These are phyloP conservation scores for Lathronympha strigana DNA, from an alignment of 2,888 invertebrate genomes.

Conservation along the genomic window DNA sequence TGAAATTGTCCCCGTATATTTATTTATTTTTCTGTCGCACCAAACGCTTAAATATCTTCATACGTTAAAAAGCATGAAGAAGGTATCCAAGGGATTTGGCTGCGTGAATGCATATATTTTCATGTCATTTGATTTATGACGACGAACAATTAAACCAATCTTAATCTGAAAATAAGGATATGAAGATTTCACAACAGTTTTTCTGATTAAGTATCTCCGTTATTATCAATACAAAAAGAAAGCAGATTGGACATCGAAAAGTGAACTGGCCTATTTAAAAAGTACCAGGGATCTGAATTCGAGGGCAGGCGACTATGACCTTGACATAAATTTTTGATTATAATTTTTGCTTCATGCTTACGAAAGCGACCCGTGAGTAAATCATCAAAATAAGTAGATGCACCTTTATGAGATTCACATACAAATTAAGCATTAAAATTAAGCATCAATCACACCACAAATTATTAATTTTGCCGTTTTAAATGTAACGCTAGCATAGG, in stretches of 20 bases:
- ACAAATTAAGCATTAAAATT: too few species aligned
- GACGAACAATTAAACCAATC: not conserved
- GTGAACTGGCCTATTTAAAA: not conserved
- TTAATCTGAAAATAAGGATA: not conserved
- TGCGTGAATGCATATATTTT: not conserved
- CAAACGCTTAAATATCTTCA: too few species aligned
- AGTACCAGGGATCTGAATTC: not conserved
- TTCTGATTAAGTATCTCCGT: not conserved
- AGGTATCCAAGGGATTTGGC: too few species aligned
- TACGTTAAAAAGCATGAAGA: too few species aligned
- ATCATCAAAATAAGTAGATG: not conserved
- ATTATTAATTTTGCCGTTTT: too few species aligned
- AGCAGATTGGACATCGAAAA: not conserved
- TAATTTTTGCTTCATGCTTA: slow-evolving; percentile 20
- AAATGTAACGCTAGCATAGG: too few species aligned
- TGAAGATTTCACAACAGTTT: not conserved
- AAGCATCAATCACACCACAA: too few species aligned
- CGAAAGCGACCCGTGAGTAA: slow-evolving; percentile 18
- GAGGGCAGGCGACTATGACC: not conserved
- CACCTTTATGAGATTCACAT: not conserved
- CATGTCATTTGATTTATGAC: not conserved
- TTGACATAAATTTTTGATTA: not conserved
- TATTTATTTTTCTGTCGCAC: too few species aligned
- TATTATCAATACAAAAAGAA: not conserved
- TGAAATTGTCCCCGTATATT: too few species aligned